Base-by-base conservation (phyloP, 1,140 invertebrate genomes). In the Drosophila nikananu region DNA sequence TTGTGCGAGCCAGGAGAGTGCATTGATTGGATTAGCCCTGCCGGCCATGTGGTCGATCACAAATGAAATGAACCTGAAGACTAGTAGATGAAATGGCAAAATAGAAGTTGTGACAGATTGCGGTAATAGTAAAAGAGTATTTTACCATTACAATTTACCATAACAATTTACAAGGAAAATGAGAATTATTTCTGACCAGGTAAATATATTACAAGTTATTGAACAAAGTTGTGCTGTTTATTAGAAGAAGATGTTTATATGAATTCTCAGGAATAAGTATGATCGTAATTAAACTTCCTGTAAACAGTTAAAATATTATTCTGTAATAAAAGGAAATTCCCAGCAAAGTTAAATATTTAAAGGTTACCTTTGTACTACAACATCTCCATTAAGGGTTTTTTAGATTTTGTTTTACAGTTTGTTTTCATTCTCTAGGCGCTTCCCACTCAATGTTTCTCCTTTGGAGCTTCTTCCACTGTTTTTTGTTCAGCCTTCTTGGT, bases 11-110 rank as follows among this genome's bases (percentile, higher is more conserved):
- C 64, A 86, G 52, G 71, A 54, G 66, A 83, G 80, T 80, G 41
- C 76, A 83, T 83, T 87, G 83, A 86, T 87, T 87, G 83, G 80
- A 80, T 87, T 70, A 86, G 42, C 51, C 55, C 27, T 39, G 35
- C 51, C 25, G n/a, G 27, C 25, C 62, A 37, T 65, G 61, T 76
- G 72, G 60, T 54, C 61, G 52, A 44, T 54, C 73, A 59, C 51
- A 77, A 61, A 55, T 61, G 42, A 35, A 77, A 77, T 60, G 42
- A 39, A 55, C 27, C 51, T 32, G 30, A 35, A 21, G 30, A 42
- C 23, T 19, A 8, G 17, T n/a, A 23, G 5, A 25, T 41, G 35
- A 58, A 42, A 25, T 23, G 21, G 35, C 21, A 21, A 8, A n/a
- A 13, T 13, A 12, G 21, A 17, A 55, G 30, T 37, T 23, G 21